Conservation (phyloP, 2,113 vertebrate genomes). For the Ophiodon elongatus region DNA sequence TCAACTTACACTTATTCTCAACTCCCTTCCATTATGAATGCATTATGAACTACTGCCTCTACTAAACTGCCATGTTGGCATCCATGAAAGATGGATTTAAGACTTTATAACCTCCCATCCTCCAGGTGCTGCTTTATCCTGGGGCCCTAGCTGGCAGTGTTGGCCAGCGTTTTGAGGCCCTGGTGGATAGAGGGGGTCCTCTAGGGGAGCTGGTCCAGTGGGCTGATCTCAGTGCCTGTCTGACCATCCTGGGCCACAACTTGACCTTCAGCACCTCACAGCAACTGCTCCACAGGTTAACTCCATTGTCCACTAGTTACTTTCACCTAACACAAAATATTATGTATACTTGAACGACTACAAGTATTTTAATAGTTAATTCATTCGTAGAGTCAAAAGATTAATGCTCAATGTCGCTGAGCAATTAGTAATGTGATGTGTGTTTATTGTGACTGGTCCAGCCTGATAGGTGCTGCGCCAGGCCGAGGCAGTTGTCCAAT, state of each 20-base stretch:
- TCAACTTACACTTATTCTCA: neutral
- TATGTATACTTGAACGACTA: neutral
- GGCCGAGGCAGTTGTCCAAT: constrained; percentile 82
- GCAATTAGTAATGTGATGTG: neutral
- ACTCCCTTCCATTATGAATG: neutral
- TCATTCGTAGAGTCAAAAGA: neutral
- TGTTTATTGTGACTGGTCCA: constrained; percentile 53
- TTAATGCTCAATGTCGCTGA: neutral
- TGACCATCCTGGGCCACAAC: constrained; percentile 80
- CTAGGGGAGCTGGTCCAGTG: constrained; percentile 84
- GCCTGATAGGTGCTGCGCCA: constrained; percentile 80
- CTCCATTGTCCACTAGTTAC: neutral
- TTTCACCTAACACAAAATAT: neutral
- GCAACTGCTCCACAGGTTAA: constrained; percentile 75
- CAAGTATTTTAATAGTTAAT: neutral
- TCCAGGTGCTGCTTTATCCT: constrained; percentile 80
- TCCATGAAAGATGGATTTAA: neutral
- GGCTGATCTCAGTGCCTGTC: constrained; percentile 79
- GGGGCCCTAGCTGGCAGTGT: constrained; percentile 74
- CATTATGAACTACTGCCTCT: neutral
- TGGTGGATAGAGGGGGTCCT: constrained; percentile 80
- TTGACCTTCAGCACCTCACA: constrained; percentile 76
- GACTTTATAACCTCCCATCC: neutral
- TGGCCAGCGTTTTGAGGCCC: constrained; percentile 75
- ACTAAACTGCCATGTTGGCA: neutral